Base-by-base conservation (phyloP, 2,797 vertebrate species). In the Aldrovandia affinis region DNA sequence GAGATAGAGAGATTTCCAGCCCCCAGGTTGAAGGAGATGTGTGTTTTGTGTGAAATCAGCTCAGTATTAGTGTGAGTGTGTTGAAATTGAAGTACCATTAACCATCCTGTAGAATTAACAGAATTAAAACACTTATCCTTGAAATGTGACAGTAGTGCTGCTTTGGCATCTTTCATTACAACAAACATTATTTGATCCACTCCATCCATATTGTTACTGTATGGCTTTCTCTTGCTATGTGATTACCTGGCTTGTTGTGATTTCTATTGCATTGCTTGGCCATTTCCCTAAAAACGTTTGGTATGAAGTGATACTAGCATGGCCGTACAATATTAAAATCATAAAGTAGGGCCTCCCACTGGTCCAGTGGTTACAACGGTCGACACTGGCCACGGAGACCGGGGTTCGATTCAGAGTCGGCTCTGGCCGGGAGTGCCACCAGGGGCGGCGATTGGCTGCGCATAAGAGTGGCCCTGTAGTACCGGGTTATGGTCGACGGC, bases 1-100 rank as follows among this genome's bases (percentile, higher is more conserved):
- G 50, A 12, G 12, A 2, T 39, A 33, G 30, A 9, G 63, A 70
- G 73, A 78, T 59, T 78, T 54, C 54, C 50, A 83, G 15, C 50
- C 68, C 70, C 68, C 42, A n/a, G 42, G 78, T 30, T 47, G 82
- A 47, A 55, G 39, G 63, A n/a, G 57, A 83, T 78, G 61, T 78
- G 18, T 47, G 75, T 63, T 28, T 55, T 80, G 65, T 30, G 47
- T 55, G 55, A 78, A 25, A 57, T 78, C 57, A 44, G 52, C 4
- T 18, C 36, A 50, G 55, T 77, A 50, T 44, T n/a, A n/a, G n/a
- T n/a, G n/a, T 12, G 57, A 50, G 70, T 25, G 44, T 39, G 28
- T 30, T 14, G n/a, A 36, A 83, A 83, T 77, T 55, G 55, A 78
- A 47, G 44, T 12, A 44, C 44, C 25, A 10, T 39, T 44, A 55